Evolutionary conservation across 1,140 invertebrate genomes (phyloP), one percentile per base, ranked within the genome.

Genomic region (Pteromalus puparum): DNA sequence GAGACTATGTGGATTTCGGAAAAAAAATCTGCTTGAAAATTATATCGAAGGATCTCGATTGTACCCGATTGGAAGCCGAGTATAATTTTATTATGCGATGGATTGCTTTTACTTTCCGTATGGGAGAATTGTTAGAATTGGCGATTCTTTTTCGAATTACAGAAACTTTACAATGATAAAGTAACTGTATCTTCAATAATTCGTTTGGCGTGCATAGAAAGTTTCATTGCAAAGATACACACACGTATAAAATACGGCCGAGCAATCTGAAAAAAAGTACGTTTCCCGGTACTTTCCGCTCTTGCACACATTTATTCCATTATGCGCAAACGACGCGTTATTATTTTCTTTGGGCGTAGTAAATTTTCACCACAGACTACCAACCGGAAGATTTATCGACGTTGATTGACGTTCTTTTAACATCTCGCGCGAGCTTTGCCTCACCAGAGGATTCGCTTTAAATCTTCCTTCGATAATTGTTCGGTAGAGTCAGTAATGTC

Each of bases 261-360:
- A 61, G 53, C 53, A 21, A 18, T 21, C 15, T 73, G 2, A n/a
- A 75, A 26, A 26, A 18, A 75, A 46, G 21, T 26, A 48, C 73
- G 12, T 75, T 48, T n/a, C 72, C 28, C 34, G 34, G 18, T 73
- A 73, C 21, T 73, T 73, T 73, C 72, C 18, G 72, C 34, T 73
- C 18, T 34, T 73, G 4, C 18, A 9, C 30, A n/a, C 12, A 73
- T 48, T 75, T 75, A 46, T 48, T 75, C 10, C 12, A 7, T 75
- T 46, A 38, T 9, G 34, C 72, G 30, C 12, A 42, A 30, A 38
- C 72, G 15, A 21, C 72, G 72, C 18, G 26, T 73, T 73, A 73
- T 73, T 73, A 73, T 73, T 73, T 73, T 34, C 72, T 15, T 28
- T 21, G 30, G 18, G 72, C 21, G 18, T 34, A 42, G 15, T 73